Base-by-base conservation (phyloP, 2,797 vertebrate species). In the Eospalax fontanierii region DNA sequence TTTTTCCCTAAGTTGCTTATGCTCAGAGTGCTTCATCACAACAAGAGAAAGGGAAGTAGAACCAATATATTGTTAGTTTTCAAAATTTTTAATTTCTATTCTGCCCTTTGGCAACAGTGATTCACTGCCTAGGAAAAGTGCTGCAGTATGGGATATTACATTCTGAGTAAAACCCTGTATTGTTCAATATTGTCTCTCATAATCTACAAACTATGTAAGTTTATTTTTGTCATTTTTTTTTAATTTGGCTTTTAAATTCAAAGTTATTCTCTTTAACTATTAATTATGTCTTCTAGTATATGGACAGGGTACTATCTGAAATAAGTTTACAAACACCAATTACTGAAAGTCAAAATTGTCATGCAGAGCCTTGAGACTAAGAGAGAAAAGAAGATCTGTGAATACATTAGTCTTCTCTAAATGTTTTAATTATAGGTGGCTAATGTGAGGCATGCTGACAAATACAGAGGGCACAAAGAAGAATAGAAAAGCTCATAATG, bases 1-100 rank as follows among this genome's bases (percentile, higher is more conserved):
- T 38, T 73, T 35, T 24, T 73, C 19, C 22, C 70, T 21, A 38
- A 11, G 35, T 24, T 73, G 70, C 12, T 73, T 73, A 38, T 73
- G 38, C 35, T 73, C 71, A 73, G 8, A 73, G 38, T 40, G 22
- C 26, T 40, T 73, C 40, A 73, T 73, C 38, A 73, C 71, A 73
- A 22, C 38, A 73, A 26, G 10, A 73, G 38, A 38, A 73, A 38
- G 38, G 38, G 40, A 73, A 73, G 2, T 22, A 38, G 22, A 40
- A 22, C 71, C 40, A 24, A 93, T 88, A 65, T 85, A 92, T 95
- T 89, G 61, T 89, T 81, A 96, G 96, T 96, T 94, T 97, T 79
- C 95, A 83, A 83, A 73, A 90, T 94, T 95, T 81, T 50, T 6
- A n/a, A 91, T 94, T 86, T 95, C 89, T 93, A 22, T 92, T 73